A percentile compares a stretch with the other conserved stretches of the same genome.
phyloP scores from a whole-genome alignment of 2,888 invertebrate species.

The Andrena camellia region DNA sequence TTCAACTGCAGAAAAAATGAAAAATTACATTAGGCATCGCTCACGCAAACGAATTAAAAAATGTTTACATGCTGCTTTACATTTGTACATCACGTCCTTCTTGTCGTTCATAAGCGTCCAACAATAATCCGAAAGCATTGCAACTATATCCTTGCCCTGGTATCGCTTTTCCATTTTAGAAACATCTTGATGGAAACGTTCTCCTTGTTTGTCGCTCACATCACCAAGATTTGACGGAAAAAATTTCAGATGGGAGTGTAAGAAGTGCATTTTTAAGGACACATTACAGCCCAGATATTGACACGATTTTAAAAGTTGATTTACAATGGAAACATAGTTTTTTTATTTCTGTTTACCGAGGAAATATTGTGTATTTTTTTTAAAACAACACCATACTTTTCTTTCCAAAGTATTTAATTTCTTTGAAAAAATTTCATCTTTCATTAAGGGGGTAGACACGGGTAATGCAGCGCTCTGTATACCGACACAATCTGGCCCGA shows the following conservation, averaged over 20 bases:
- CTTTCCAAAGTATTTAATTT: background rate
- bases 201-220: slow-evolving; percentile 31
- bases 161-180: slow-evolving; percentile 11
- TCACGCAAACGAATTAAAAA: background rate
- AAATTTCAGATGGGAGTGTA: slow-evolving; percentile 21
- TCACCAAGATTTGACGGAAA: slow-evolving; percentile 27
- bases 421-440: background rate
- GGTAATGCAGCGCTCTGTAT: no score
- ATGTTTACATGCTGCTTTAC: background rate
- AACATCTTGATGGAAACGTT: slow-evolving; percentile 35
- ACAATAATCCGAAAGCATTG: slow-evolving; percentile 22
- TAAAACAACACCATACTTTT: no score
- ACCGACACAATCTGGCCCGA: no score
- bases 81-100: background rate
- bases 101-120: slow-evolving; percentile 3
- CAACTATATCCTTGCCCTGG: background rate
- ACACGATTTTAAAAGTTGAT: background rate
- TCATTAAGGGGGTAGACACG: no score
- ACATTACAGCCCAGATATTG: slow-evolving; percentile 6
- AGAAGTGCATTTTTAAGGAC: slow-evolving; percentile 69
- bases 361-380: no score
- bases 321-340: no score
- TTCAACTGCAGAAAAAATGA: background rate
- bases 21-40: background rate
- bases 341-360: no score